Evolutionary conservation across 1,140 invertebrate genomes (phyloP).

Genomic region (Danaus plexippus): DNA sequence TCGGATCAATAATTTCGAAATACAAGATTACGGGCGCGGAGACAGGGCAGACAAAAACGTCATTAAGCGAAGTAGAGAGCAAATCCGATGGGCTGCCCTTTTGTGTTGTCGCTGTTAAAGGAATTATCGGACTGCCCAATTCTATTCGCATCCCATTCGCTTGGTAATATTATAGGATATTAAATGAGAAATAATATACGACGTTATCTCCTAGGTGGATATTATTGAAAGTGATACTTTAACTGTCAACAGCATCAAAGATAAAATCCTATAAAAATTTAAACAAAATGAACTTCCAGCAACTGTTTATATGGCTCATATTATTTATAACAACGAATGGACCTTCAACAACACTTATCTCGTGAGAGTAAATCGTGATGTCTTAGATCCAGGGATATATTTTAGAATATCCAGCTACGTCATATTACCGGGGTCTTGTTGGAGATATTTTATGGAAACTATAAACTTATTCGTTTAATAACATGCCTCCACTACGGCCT

Average conservation of each 20-base stretch:
- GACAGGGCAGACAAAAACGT: conserved; percentile 44
- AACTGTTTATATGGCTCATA: too few species aligned
- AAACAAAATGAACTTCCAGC: too few species aligned
- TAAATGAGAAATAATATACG: not conserved
- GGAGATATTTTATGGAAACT: conserved; percentile 33
- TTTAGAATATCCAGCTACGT: too few species aligned
- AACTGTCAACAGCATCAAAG: too few species aligned
- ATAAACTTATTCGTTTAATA: conserved; percentile 40
- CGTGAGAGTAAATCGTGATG: too few species aligned
- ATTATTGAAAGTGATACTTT: too few species aligned
- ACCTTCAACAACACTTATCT: too few species aligned
- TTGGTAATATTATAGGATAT: conserved; percentile 12
- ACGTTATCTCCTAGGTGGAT: too few species aligned
- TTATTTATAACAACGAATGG: too few species aligned
- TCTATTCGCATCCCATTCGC: conserved; percentile 26
- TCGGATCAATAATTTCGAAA: conserved; percentile 44
- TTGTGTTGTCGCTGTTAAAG: conserved; percentile 37
- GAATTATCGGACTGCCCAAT: conserved; percentile 45
- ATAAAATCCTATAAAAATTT: too few species aligned
- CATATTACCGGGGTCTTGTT: conserved; percentile 6
- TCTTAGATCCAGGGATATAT: too few species aligned
- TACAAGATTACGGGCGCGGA: conserved; percentile 32
- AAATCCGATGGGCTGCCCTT: conserved; percentile 35
- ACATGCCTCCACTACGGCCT: conserved; percentile 23
- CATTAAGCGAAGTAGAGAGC: conserved; percentile 42